Evolutionary conservation across 2,113 vertebrate genomes (phyloP).

Genomic region (Lonchura striata): DNA sequence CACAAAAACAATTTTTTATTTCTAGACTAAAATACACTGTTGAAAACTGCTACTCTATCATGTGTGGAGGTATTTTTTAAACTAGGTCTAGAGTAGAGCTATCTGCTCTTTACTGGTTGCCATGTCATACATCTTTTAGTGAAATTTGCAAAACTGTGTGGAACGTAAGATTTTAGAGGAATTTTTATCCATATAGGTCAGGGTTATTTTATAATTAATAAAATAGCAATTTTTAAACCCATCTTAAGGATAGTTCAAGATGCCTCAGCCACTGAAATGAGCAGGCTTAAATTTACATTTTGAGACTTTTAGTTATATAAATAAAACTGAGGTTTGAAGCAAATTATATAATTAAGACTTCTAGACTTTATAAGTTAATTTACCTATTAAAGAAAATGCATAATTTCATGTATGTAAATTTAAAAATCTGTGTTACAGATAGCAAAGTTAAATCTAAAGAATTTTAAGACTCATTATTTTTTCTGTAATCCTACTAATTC

Average conservation of each 20-base stretch:
- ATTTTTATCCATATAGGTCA: not conserved
- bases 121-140: not conserved
- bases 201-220: not conserved
- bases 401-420: not conserved
- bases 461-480: not conserved
- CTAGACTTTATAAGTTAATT: not conserved
- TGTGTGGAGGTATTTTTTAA: not conserved
- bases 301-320: not conserved
- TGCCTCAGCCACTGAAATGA: not conserved
- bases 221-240: not conserved
- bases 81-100: not conserved
- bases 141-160: not conserved
- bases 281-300: not conserved
- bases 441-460: not conserved
- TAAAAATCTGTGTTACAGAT: not conserved
- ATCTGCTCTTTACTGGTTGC: not conserved
- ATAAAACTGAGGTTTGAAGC: not conserved
- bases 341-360: not conserved
- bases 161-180: not conserved
- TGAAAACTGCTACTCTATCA: not conserved
- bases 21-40: not conserved
- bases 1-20: not conserved
- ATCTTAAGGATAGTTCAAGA: fast-evolving
- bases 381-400: not conserved
- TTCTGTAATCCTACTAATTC: not conserved